Evolutionary conservation across 2,113 vertebrate species (phyloP), one percentile per base, ranked within the genome.

Genomic region (Ictidomys tridecemlineatus): DNA sequence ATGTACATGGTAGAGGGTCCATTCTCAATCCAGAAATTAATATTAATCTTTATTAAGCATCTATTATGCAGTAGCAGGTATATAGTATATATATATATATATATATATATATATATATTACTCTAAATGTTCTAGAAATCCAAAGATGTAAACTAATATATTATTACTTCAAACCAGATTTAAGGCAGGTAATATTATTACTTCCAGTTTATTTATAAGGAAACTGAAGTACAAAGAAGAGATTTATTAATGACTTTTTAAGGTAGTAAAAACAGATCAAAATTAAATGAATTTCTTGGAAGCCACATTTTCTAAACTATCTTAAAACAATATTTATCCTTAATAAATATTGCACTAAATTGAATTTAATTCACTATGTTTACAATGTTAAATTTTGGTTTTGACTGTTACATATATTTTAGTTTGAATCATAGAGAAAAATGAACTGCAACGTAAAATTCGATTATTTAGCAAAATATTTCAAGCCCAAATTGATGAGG

Each of bases 341-440:
- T 42, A 70, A 70, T 80, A 90, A 79, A 39, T 76, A 85, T 73
- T 78, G 10, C 74, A 26, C 5, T 42, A 86, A 70, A n/a, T 4
- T 39, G 34, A 88, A 5, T 12, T 70, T 28, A 58, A 87, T 80
- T 83, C 53, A 65, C 32, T n/a, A 12, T 42, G 13, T 24, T 80
- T 11, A 2, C 51, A 92, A 37, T 61, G 84, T 93, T 93, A 69
- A 73, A 90, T 90, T 74, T 24, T 69, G 12, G 3, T 88, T 96
- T 91, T 86, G 42, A 70, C 11, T 32, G 16, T 73, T 93, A 63
- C 16, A 51, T 22, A 48, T 16, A 93, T 80, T 85, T 93, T 48
- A 87, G 30, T 67, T 78, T 87, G 58, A 93, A 95, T 89, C 13
- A 96, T 37, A 82, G 11, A 96, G 32, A 83, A 87, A 93, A 92